Percentiles rank a stretch among this genome's conserved stretches.
These are phyloP conservation scores for Microctonus aethiopoides DNA, from an alignment of 2,888 invertebrate species.

Conservation along the genomic window DNA sequence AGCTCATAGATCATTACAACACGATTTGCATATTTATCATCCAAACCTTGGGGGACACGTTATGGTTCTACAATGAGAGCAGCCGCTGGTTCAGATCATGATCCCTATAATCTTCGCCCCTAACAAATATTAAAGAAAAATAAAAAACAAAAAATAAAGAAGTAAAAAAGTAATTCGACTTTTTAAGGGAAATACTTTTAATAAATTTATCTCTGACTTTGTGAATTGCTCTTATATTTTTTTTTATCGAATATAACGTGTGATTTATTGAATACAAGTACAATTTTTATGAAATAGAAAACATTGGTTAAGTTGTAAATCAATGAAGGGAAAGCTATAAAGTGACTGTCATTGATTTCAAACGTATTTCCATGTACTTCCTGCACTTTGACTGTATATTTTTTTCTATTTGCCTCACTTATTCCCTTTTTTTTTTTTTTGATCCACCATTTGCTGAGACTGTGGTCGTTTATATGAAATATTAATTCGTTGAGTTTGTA, in stretches of 20 bases:
- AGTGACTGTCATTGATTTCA: constrained; percentile 8
- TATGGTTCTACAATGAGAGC: constrained; percentile 12
- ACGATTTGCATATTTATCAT: constrained; percentile 37
- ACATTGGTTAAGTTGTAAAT: constrained; percentile 1
- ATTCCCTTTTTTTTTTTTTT: background rate
- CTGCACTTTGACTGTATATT: constrained; percentile 1
- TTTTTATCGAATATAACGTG: background rate
- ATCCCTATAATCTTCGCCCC: background rate
- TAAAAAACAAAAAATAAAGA: background rate
- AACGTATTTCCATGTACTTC: background rate
- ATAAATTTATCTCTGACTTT: background rate
- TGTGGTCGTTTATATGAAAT: constrained; percentile 13
- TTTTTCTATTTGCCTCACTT: background rate
- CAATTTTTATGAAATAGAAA: background rate
- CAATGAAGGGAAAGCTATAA: background rate
- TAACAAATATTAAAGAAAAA: background rate
- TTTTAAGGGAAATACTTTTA: background rate
- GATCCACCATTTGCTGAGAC: background rate
- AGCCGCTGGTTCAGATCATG: background rate
- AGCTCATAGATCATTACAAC: constrained; percentile 19
- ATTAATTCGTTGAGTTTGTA: constrained; percentile 12
- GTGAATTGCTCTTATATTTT: too few relatives aligned
- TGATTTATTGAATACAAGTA: background rate
- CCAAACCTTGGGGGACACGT: constrained; percentile 1
- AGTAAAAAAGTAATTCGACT: background rate